Conservation (phyloP, 2,888 invertebrate genomes). For the Microchrysa polita region DNA sequence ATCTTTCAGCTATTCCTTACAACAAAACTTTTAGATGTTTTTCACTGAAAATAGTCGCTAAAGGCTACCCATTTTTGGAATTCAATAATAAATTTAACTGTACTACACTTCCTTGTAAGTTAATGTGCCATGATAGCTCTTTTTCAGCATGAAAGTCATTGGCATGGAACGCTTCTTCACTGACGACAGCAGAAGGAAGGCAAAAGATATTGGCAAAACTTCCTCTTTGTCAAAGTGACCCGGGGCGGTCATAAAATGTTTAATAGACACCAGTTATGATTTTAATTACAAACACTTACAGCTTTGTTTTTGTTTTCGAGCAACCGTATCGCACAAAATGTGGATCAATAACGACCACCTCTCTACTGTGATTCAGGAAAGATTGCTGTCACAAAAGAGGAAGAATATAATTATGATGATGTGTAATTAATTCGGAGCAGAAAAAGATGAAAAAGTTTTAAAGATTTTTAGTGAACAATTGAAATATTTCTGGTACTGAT, state of each 20-base stretch:
- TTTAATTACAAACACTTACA: neutral
- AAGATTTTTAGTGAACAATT: no score
- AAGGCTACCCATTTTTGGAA: neutral
- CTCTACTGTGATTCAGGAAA: no score
- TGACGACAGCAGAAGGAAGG: no score
- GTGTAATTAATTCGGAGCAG: neutral
- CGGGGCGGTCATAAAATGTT: slow-evolving; percentile 5
- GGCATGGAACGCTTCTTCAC: no score
- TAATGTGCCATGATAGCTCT: neutral
- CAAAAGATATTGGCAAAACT: neutral
- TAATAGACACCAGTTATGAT: slow-evolving; percentile 17
- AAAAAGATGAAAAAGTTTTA: neutral
- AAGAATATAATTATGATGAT: neutral
- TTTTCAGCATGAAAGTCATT: neutral
- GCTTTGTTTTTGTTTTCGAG: neutral
- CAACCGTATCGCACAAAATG: no score
- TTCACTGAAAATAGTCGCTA: neutral
- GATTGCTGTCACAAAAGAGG: neutral
- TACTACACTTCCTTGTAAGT: neutral
- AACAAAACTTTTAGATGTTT: neutral
- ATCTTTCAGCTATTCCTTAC: neutral
- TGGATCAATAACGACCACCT: no score
- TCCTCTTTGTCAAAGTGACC: slow-evolving; percentile 3
- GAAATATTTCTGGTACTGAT: no score
- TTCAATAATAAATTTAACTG: slow-evolving; percentile 8